These are phyloP conservation scores for Aix galericulata DNA, from an alignment of 2,113 vertebrate genomes.

Conservation along the genomic window DNA sequence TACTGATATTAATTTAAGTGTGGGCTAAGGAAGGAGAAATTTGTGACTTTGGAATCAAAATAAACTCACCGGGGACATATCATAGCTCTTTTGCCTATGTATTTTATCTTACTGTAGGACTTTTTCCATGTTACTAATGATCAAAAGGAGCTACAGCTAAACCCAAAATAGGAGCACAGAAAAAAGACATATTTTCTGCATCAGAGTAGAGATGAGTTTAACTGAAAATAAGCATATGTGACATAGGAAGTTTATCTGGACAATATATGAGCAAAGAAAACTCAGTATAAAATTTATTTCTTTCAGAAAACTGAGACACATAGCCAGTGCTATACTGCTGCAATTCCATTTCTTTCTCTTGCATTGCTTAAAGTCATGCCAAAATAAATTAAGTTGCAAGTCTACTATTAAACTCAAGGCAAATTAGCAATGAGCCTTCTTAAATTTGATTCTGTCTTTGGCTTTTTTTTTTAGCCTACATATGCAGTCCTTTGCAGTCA, in stretches of 20 bases:
- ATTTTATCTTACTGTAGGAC: neutral
- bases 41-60: neutral
- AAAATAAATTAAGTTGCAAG: constrained; percentile 7
- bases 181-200: neutral
- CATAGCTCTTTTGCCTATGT: neutral
- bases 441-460: neutral
- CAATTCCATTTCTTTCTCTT: neutral
- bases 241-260: neutral
- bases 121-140: neutral
- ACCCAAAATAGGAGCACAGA: neutral
- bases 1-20: neutral
- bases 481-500: constrained; percentile 3
- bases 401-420: neutral
- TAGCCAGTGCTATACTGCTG: neutral
- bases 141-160: neutral
- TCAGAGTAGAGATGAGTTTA: neutral
- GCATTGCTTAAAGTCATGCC: neutral
- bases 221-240: neutral
- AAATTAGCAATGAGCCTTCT: neutral
- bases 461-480: neutral
- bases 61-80: neutral
- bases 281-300: neutral
- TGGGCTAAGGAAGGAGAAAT: neutral
- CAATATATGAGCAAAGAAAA: neutral
- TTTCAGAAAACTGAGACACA: neutral